Base-by-base conservation (phyloP, 2,797 vertebrate species). In the Pseudomugil tenellus region DNA sequence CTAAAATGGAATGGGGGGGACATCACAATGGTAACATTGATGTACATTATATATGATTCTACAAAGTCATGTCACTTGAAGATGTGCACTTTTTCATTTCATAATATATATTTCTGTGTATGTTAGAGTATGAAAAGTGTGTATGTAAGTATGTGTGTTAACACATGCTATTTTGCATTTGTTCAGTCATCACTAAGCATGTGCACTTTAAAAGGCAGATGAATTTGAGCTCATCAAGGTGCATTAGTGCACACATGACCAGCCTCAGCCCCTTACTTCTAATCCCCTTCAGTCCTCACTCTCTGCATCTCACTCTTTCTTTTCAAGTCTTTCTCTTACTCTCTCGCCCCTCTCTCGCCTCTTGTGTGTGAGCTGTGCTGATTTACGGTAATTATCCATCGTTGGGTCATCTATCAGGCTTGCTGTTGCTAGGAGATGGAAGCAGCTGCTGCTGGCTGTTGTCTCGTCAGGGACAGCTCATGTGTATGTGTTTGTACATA, bases 361-460 rank as follows among this genome's bases (percentile, higher is more conserved):
- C 79, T 89, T 93, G 94, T 94, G 90, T 96, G 94, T 95, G 96
- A 97, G 96, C 94, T 93, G 88, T 94, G 93, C 94, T 98, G 96
- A 98, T 98, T 97, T 97, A 97, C 97, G 94, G 95, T 95, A 95
- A 97, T 96, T 96, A 98, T 97, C 96, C 95, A 96, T 96, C 96
- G 96, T 96, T 94, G 94, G 96, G 96, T 96, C 96, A 97, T 97
- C 95, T 95, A 96, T 97, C 96, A 98, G 95, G 84, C 93, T 95
- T 93, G 95, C 95, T 95, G 97, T 97, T 97, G 96, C 95, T 97
- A 98, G 95, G 96, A 95, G 94, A 97, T 98, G 95, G 95, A 95
- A 94, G 95, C 95, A 96, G 96, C 96, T 97, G 96, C 96, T 96
- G 95, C 96, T 96, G 95, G 95, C 96, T 96, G 96, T 96, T 97